Conservation (phyloP, 2,888 invertebrate species). For the Cylindroiulus punctatus region DNA sequence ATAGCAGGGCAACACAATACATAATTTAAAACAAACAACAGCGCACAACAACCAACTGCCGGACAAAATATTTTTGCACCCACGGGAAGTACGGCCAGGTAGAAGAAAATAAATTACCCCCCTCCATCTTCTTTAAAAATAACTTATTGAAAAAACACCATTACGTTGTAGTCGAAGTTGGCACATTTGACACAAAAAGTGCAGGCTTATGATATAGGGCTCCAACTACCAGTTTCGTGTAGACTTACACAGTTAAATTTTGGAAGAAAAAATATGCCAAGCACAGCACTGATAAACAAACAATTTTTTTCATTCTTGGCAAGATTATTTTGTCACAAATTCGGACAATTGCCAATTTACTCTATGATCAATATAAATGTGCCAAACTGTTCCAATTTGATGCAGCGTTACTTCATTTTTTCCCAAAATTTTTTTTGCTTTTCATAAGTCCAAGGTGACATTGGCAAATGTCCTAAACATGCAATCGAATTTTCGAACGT, state of each 20-base stretch:
- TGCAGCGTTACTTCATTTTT: not conserved
- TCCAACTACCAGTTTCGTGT: not conserved
- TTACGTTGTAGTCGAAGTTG: not conserved
- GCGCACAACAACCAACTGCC: not conserved
- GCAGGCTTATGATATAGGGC: not conserved
- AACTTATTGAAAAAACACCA: not conserved
- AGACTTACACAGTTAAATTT: not conserved
- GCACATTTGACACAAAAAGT: slow-evolving; percentile 31
- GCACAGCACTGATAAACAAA: not conserved
- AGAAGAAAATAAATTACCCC: not conserved
- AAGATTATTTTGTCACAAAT: not conserved
- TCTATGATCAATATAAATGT: not conserved
- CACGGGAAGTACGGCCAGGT: slow-evolving; percentile 55
- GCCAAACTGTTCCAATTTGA: slow-evolving; percentile 1
- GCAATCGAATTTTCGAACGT: not conserved
- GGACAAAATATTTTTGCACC: slow-evolving; percentile 42
- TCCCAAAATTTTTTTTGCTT: not conserved
- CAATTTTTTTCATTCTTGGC: not conserved
- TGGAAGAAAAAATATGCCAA: not conserved
- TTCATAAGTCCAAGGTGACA: not conserved
- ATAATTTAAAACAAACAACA: slow-evolving; percentile 41
- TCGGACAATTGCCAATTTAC: slow-evolving; percentile 42
- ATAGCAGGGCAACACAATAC: slow-evolving; percentile 58
- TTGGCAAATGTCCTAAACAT: slow-evolving; percentile 39
- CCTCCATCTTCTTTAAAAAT: not conserved